These are phyloP conservation scores for Crambe crambe DNA, from an alignment of 37 sponge, comb jelly and placozoan genomes.

Conservation along the genomic window DNA sequence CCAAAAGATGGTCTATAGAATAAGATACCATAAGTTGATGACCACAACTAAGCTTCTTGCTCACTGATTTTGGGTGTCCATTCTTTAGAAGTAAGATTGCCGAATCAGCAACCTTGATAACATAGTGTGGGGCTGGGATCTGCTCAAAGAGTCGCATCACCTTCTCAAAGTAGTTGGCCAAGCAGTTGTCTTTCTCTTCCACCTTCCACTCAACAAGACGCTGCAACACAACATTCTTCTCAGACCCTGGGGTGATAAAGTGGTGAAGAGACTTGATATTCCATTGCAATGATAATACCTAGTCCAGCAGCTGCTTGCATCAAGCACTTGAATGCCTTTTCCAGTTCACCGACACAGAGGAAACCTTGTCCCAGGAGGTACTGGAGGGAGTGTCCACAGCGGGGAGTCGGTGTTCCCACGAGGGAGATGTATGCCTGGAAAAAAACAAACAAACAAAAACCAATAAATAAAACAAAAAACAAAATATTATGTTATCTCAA, in stretches of 20 bases:
- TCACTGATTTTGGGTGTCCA: conserved; percentile 20
- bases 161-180: conserved; percentile 36
- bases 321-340: conserved; percentile 47
- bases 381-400: conserved; percentile 13
- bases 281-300: no score
- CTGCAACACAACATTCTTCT: background rate
- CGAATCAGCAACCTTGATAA: conserved; percentile 23
- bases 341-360: conserved; percentile 37
- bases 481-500: no score
- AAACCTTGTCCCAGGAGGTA: conserved; percentile 50
- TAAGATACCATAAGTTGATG: background rate
- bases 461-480: conserved; percentile 30
- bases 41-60: background rate
- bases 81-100: conserved; percentile 3
- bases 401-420: background rate
- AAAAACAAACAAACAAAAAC: background rate
- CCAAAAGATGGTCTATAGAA: conserved; percentile 66
- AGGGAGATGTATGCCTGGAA: background rate
- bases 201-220: background rate
- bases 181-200: background rate
- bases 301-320: conserved; percentile 12
- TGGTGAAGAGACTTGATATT: background rate
- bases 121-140: conserved; percentile 15
- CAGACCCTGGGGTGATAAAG: background rate
- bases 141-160: conserved; percentile 70